Base-by-base conservation (phyloP, 2,888 invertebrate genomes). In the Unio pictorum region DNA sequence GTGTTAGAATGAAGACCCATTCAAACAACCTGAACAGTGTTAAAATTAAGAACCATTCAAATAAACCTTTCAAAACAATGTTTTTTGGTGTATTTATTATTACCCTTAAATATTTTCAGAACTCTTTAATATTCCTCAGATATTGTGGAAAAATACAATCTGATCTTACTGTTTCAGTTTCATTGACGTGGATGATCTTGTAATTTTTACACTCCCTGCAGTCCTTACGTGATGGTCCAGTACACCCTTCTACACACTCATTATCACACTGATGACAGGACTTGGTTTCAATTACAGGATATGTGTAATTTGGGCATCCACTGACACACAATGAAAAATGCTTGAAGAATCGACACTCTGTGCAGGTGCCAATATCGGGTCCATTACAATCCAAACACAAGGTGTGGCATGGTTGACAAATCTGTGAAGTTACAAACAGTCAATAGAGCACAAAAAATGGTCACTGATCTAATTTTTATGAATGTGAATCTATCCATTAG, bases 341-440 rank as follows among this genome's bases (percentile, higher is more conserved):
- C 11, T 94, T 95, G 89, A 94, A 97, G 69, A 94, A 94, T 45
- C 94, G 93, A 88, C 98, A 98, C 80, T 95, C 94, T 82, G 94
- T 94, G 88, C 98, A 98, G 83, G 96, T 95, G 3, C 67, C 73
- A 81, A 95, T 95, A 34, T 97, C 97, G 85, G 95, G 96, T 3
- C 95, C 95, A 11, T 94, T 94, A 89, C 98, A 98, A 75, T 94
- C 94, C 79, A 94, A 94, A 88, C 98, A 98, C 59, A 95, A 92
- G 0, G 95, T 94, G 91, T 98, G 96, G 87, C 98, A 98, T 89
- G 94, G 95, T 73, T 95, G 92, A 86, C 98, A 98, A 55, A 97
- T 94, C 89, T 90, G 75, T 0, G 75, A 74, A 60, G 64, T 30
- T 8, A 18, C n/a, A 18, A 58, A n/a, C 18, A 56, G 26, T 34